Percentiles rank a stretch among this genome's conserved stretches.
These are phyloP conservation scores for Amblyornis subalaris DNA, from an alignment of 2,113 vertebrate genomes.

Conservation along the genomic window DNA sequence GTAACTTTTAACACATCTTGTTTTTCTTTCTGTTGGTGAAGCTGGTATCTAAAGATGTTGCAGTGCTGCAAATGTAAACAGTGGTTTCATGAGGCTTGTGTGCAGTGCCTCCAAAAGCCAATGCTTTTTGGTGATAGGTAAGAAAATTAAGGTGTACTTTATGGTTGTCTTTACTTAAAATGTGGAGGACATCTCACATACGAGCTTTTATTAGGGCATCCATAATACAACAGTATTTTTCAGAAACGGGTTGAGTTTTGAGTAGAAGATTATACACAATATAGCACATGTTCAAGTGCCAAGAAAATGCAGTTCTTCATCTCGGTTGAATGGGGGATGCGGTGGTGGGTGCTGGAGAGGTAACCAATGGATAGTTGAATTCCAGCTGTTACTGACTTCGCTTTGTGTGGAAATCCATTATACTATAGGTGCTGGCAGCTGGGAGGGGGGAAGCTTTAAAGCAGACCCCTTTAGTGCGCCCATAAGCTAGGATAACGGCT, in stretches of 20 bases:
- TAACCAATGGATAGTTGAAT: not conserved
- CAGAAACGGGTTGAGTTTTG: not conserved
- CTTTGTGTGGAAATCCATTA: not conserved
- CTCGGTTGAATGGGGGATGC: not conserved
- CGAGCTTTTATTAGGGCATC: not conserved
- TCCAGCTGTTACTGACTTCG: not conserved
- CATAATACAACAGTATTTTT: not conserved
- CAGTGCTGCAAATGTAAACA: conserved; percentile 96
- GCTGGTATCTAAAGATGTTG: conserved; percentile 98
- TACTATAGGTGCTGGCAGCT: not conserved
- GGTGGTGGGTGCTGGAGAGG: not conserved
- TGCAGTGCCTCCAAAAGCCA: conserved; percentile 94
- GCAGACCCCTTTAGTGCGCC: not conserved
- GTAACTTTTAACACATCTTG: not conserved
- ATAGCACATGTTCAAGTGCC: not conserved
- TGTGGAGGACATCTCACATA: not conserved
- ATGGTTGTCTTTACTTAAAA: not conserved
- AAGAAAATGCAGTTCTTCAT: not conserved
- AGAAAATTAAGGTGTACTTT: conserved; percentile 16
- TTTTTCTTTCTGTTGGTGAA: conserved; percentile 57
- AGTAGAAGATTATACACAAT: not conserved
- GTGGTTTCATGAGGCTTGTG: conserved; percentile 97
- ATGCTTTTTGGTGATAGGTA: conserved; percentile 95
- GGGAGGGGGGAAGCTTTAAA: not conserved
- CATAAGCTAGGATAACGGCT: not conserved